Conservation (phyloP, 2,113 vertebrate genomes). For the Bombycilla garrulus region DNA sequence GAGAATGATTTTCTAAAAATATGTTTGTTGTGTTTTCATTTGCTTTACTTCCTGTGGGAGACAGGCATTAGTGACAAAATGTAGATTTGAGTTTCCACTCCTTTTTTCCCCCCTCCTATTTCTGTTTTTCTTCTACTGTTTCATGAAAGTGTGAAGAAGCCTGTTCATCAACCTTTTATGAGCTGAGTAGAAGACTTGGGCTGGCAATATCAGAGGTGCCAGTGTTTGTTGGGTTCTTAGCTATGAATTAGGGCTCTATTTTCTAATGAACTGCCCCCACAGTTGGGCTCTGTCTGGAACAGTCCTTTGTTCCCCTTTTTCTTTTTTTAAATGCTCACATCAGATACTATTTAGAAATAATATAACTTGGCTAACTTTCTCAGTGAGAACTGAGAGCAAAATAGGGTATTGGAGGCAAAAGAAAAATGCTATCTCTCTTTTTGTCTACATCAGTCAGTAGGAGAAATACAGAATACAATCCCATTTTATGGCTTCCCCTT, state of each 20-base stretch:
- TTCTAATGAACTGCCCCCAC: background rate
- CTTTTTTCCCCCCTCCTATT: background rate
- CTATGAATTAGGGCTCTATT: background rate
- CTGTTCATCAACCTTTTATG: background rate
- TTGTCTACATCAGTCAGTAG: background rate
- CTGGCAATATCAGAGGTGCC: background rate
- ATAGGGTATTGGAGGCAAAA: background rate
- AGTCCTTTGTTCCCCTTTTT: background rate
- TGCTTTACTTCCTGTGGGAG: slow-evolving; percentile 39
- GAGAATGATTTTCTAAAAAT: slow-evolving; percentile 27
- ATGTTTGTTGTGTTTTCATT: slow-evolving; percentile 4
- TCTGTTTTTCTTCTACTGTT: background rate
- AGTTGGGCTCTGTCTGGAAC: background rate
- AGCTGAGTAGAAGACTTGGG: background rate
- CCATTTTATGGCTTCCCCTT: slow-evolving; percentile 20
- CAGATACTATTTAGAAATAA: background rate
- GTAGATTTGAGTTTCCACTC: background rate
- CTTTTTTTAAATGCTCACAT: background rate
- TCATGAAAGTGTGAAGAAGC: background rate
- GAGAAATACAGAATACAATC: background rate
- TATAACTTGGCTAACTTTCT: background rate
- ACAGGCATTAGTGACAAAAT: background rate
- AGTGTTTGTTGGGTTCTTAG: background rate
- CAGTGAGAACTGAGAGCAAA: background rate
- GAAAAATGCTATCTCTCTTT: background rate